Conservation (phyloP, 35 echinoderm and acorn worm species). For the Diadema setosum region DNA sequence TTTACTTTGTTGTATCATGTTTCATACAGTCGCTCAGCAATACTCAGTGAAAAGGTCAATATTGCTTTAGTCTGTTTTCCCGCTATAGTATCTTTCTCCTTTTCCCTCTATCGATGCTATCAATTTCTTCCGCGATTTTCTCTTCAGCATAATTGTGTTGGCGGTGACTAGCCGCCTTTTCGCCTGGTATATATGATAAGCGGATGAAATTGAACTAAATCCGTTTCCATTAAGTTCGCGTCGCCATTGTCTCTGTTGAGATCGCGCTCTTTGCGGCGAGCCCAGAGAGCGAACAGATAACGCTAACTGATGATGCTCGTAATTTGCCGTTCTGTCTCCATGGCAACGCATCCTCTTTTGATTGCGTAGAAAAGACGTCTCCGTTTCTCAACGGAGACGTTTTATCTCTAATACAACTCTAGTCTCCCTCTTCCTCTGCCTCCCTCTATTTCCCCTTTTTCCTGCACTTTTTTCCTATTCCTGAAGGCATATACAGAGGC, state of each 20-base stretch:
- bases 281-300: background rate
- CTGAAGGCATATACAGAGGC: no score
- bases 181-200: no score
- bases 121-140: no score
- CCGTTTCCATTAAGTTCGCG: constrained; percentile 1
- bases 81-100: no score
- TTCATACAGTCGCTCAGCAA: no score
- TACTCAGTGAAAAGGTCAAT: no score
- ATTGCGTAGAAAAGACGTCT: no score
- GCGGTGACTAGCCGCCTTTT: no score
- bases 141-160: no score
- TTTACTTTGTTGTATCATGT: no score
- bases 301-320: constrained; percentile 5
- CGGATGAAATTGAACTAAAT: background rate
- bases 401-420: background rate
- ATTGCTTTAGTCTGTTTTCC: no score
- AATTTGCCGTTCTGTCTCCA: background rate
- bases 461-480: background rate
- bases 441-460: background rate
- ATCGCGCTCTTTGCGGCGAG: background rate
- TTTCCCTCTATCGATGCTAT: no score
- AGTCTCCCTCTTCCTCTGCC: background rate
- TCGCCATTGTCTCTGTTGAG: background rate
- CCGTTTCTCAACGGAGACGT: background rate
- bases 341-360: background rate